Percentiles rank a stretch among this genome's conserved stretches.
phyloP scores from a whole-genome alignment of 2,113 vertebrate species.

The Pachypanchax playfairii region DNA sequence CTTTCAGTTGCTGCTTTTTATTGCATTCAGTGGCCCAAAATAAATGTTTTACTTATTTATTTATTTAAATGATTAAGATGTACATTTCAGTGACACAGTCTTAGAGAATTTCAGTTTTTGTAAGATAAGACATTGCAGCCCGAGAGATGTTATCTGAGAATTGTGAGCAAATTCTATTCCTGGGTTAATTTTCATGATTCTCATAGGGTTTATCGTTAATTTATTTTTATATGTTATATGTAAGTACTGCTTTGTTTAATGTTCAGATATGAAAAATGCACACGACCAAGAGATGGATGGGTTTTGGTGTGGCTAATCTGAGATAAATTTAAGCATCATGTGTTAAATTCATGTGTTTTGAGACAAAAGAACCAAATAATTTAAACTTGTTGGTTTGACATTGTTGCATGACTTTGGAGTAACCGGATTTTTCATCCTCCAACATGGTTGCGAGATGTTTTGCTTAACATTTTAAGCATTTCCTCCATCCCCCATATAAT shows the following conservation, averaged over 20 bases:
- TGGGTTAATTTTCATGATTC: too few relatives aligned
- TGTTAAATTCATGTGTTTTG: conserved; percentile 22
- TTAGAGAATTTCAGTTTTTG: too few relatives aligned
- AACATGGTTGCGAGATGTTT: conserved; percentile 5
- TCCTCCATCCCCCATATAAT: conserved; percentile 43
- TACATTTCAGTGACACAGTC: too few relatives aligned
- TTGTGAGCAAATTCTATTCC: too few relatives aligned
- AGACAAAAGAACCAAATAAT: conserved; percentile 6
- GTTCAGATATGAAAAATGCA: background rate
- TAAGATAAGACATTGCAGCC: too few relatives aligned
- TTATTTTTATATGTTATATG: too few relatives aligned
- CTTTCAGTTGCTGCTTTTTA: conserved; percentile 12
- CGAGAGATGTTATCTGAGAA: too few relatives aligned
- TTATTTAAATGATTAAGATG: too few relatives aligned
- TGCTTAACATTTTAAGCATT: conserved; percentile 24
- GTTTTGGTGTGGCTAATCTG: conserved; percentile 11
- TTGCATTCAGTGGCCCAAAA: background rate
- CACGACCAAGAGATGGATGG: background rate
- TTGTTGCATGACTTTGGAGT: background rate
- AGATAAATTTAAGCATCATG: conserved; percentile 25
- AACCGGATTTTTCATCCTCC: background rate
- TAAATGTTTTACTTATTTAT: too few relatives aligned
- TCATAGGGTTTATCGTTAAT: too few relatives aligned
- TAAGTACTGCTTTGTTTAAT: too few relatives aligned
- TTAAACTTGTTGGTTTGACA: background rate